A percentile compares a stretch with the other conserved stretches of the same genome.
phyloP scores from a whole-genome alignment of 1,140 invertebrate genomes.

The Philotrypesis tridentata region DNA sequence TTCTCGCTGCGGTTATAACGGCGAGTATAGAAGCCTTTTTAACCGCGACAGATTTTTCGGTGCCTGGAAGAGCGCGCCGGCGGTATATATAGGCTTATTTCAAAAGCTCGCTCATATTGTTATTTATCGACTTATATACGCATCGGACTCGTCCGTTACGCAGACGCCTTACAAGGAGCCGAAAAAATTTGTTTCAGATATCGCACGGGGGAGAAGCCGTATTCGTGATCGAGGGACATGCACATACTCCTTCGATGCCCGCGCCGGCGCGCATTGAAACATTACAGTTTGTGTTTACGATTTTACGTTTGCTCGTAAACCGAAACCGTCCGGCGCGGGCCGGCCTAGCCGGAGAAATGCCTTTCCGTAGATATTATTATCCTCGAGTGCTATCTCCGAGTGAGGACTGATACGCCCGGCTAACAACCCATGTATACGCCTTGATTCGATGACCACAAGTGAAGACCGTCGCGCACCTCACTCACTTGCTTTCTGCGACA shows the following conservation, averaged over 20 bases:
- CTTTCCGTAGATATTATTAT: constrained; percentile 44
- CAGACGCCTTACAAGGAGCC: too few relatives aligned
- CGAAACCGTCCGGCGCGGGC: constrained; percentile 57
- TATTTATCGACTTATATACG: too few relatives aligned
- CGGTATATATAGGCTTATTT: too few relatives aligned
- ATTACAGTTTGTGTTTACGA: constrained; percentile 64
- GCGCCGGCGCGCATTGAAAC: constrained; percentile 43
- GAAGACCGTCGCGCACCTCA: background rate
- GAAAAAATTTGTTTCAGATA: too few relatives aligned
- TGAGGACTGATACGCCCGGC: background rate
- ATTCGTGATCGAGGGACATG: too few relatives aligned
- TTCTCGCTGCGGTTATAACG: background rate
- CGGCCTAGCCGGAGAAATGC: constrained; percentile 37
- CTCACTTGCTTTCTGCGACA: constrained; percentile 24
- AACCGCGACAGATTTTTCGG: too few relatives aligned
- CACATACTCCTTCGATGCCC: constrained; percentile 52
- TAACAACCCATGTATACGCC: constrained; percentile 1
- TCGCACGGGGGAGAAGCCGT: constrained; percentile 11
- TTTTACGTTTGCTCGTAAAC: constrained; percentile 64
- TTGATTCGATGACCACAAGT: constrained; percentile 30
- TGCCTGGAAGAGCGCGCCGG: too few relatives aligned
- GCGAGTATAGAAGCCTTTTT: background rate
- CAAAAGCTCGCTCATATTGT: too few relatives aligned
- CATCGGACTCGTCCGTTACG: too few relatives aligned
- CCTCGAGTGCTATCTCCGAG: constrained; percentile 30